Evolutionary conservation across 1,140 invertebrate genomes (phyloP), one percentile per base, ranked within the genome.

Genomic region (Tetraneura akinire): DNA sequence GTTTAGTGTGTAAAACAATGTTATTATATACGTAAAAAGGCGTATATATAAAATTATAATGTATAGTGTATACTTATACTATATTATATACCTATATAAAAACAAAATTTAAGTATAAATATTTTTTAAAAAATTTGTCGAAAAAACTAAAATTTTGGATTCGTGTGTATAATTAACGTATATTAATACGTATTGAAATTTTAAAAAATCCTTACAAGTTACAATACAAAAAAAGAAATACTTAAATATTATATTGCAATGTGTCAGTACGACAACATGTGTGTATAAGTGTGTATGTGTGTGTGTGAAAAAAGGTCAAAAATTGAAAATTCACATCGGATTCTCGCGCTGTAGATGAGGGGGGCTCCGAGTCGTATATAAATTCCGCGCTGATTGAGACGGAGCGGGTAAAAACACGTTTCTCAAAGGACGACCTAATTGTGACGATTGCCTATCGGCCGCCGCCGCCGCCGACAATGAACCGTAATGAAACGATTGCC

Each of bases 401-500:
- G 55, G 9, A 60, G 55, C 74, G 74, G 74, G 74, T 57, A 78
- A 78, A 78, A 78, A 78, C 74, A 60, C 74, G 74, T 78, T 62
- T 57, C 74, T 78, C 74, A 78, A 78, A 78, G 74, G 74, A 78
- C 55, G 74, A 47, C 55, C 74, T 78, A 78, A 78, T 78, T 78
- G 55, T 78, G 74, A 78, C 74, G 74, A 78, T 78, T 78, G 74
- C 74, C 74, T 78, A 62, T 78, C 74, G 68, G 47, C 64, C 42
- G 64, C 64, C 64, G 32, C 62, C 62, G 14, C 70, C 13, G 53
- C 23, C 74, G 74, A 78, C 74, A 78, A 78, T 78, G 53, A 78
- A 78, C 74, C 74, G 37, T 78, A 78, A 78, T 78, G 74, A 78
- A 78, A 78, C 74, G 74, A 78, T 78, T 78, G 74, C 74, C 74